Evolutionary conservation across 2,888 invertebrate genomes (phyloP), one percentile per base, ranked within the genome.

Genomic region (Sarcophaga variegata): DNA sequence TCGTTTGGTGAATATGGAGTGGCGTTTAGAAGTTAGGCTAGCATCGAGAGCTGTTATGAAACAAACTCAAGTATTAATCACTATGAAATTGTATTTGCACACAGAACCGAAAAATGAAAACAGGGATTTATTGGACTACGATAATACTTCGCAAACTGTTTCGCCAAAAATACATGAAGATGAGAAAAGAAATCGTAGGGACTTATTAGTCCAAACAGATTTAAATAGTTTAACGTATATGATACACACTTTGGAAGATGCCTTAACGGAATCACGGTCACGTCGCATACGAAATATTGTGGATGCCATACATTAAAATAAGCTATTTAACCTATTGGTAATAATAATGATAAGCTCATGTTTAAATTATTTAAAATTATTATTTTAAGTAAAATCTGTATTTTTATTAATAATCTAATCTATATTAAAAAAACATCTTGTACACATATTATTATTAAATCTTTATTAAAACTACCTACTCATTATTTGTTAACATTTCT

Each of bases 11-110:
- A 94, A 96, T 90, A 92, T 96, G 79, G 95, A 96, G 88, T 96
- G 96, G 96, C 94, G 96, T 88, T 94, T 96, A 89, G 96, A 96
- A 93, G 94, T 95, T 6, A 95, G 95, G 94, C 93, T 95, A 69
- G 94, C 95, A 17, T 95, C 96, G 0, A 94, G 95, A 88, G 93
- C 95, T n/a, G 90, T 95, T 37, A 90, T 95, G 59, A 93, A 94
- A 22, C 96, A 96, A 92, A 93, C 94, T 1, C 94, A 94, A n/a
- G 95, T 96, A 2, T 89, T 95, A 4, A 92, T 96, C 27, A 94
- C 95, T 4, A 94, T 96, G 92, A 95, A 95, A 90, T 91, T 96
- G 20, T 92, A 93, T 37, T 89, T 95, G 25, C 94, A 94, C 88
- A 92, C 92, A 0, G 93, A 93, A 86, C 91, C 92, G 3, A 92